Evolutionary conservation across 23 tunicate species (phyloP), one percentile per base, ranked within the genome.

Genomic region (Halocynthia aurantium): DNA sequence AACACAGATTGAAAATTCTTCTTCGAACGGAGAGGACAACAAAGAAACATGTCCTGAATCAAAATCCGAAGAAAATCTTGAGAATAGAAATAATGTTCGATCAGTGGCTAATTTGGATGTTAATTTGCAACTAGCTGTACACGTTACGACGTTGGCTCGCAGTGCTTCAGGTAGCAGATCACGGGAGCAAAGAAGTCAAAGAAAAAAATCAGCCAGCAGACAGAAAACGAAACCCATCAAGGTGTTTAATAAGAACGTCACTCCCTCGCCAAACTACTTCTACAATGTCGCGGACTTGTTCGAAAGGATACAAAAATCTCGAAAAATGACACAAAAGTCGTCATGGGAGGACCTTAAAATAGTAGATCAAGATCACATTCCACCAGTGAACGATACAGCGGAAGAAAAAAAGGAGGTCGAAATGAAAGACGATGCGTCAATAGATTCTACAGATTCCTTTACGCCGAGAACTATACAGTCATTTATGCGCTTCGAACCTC

Each of bases 401-500:
- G 22, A 55, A 22, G 71, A 54, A 7, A 54, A 31, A 19, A 70
- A 58, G 21, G 64, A 52, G 70, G 52, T 61, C 18, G 76, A 81
- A 6, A 78, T 64, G 7, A 73, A 70, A 7, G 88, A 84, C 15
- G 55, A 72, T 6, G 79, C 81, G 13, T 87, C 93, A 6, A 65
- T 75, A 51, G 73, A 22, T 12, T 87, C 93, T 10, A 4, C 50
- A 6, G 93, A 87, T 52, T 85, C 89, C 6, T 50, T 57, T 19
- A 57, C 54, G 21, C 83, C 72, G 50, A 50, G 55, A 17, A 81
- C 71, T 50, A n/a, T 11, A 52, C 73, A 71, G 11, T 76, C 82
- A 11, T 77, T 75, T 61, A 87, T 82, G 85, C 52, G 82, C 18
- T 81, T 81, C 51, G 93, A 87, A 53, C 93, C 93, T 6, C 93